Evolutionary conservation across 2,113 vertebrate genomes (phyloP), one percentile per base, ranked within the genome.

Genomic region (Romanogobio albipinnatus): DNA sequence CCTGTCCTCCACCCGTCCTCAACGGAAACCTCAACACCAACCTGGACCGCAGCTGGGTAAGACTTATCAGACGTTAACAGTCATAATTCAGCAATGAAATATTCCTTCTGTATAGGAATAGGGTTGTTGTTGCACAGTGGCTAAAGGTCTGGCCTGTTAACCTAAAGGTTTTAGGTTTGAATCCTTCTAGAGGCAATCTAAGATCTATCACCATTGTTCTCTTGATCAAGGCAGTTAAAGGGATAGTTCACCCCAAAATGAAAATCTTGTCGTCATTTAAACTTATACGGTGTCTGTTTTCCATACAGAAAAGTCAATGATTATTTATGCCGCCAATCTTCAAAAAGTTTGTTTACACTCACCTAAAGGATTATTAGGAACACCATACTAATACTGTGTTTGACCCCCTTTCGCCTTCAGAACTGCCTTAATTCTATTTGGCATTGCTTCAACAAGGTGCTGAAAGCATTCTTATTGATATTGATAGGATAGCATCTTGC

Each of bases 11-110:
- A 5, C 87, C 43, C 0, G 85, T 94, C 70, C 92, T 93, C 79
- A 96, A 96, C 0, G 84, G 93, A 39, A 93, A 93, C 76, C 87
- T 91, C 8, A 92, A 93, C 86, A 93, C 90, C 79, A 90, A 91
- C 90, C 81, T 47, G 9, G 88, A 88, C 59, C 17, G 89, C 0
- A 90, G 89, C 82, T 92, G 92, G 94, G 98, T 97, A 86, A 91
- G 92, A 19, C 1, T 53, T 29, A 64, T 3, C 13, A 45, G 19
- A 29, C 8, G 29, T 26, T 68, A 64, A 10, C 22, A 9, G 13
- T 22, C 36, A 9, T 9, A 43, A 22, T 70, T 70, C 36, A 43
- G 19, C 19, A 43, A 43, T 19, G 17, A 43, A 10, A 43, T 17
- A 22, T 43, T 70, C 15, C 17, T 68, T 15, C 29, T 68, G 64